phyloP scores from a whole-genome alignment of 2,888 invertebrate species.

The Coelogynopora nodosa region DNA sequence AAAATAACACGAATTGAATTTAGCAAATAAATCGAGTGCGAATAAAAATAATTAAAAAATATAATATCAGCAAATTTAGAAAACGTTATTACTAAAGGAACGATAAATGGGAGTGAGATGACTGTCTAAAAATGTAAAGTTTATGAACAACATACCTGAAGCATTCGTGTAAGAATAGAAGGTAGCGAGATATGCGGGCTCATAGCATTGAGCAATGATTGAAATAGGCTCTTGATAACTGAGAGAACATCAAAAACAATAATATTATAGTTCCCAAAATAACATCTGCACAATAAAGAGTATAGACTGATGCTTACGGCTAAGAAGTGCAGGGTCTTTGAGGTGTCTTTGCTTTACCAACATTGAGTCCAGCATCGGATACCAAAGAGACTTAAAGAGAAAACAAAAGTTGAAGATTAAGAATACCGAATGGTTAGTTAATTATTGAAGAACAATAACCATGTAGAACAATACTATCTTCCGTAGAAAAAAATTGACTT shows the following conservation, averaged over 20 bases:
- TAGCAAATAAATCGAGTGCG: too few species aligned
- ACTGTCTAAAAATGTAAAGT: too few species aligned
- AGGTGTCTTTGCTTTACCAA: conserved; percentile 62
- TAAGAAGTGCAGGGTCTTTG: conserved; percentile 48
- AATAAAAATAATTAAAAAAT: too few species aligned
- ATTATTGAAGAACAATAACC: too few species aligned
- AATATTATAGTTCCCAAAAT: background rate
- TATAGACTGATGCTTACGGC: background rate
- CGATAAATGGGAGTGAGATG: too few species aligned
- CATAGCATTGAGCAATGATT: conserved; percentile 65
- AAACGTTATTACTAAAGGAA: too few species aligned
- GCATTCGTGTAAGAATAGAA: conserved; percentile 63
- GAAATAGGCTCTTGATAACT: conserved; percentile 63
- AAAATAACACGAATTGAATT: too few species aligned
- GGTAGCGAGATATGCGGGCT: conserved; percentile 65
- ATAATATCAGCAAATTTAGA: too few species aligned
- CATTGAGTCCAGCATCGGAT: conserved; percentile 62
- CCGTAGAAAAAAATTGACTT: too few species aligned
- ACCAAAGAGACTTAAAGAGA: conserved; percentile 60
- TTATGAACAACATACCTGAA: conserved; percentile 56
- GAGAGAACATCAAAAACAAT: conserved; percentile 47
- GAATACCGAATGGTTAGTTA: too few species aligned
- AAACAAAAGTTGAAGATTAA: too few species aligned
- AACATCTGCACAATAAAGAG: background rate
- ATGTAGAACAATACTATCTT: too few species aligned